phyloP scores from a whole-genome alignment of 2,113 vertebrate genomes.

The Apus apus region DNA sequence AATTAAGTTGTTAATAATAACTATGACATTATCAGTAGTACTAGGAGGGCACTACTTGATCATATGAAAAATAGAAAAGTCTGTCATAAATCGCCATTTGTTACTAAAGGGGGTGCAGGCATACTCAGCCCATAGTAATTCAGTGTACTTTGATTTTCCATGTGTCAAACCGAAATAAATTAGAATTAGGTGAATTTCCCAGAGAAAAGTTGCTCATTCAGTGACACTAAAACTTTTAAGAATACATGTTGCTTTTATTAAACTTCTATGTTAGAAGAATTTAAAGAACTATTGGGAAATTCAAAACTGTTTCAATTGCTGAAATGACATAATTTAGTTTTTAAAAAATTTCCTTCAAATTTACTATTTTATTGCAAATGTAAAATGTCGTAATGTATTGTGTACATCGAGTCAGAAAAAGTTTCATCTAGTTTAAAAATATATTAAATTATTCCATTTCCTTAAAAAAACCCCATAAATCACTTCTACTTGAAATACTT shows the following conservation, averaged over 20 bases:
- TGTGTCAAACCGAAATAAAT: not conserved
- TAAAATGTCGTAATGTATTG: not conserved
- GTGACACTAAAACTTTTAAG: not conserved
- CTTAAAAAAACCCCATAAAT: not conserved
- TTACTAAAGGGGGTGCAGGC: not conserved
- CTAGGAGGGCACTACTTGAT: not conserved
- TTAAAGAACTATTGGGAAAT: not conserved
- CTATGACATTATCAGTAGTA: not conserved
- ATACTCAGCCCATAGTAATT: not conserved
- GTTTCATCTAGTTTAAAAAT: not conserved
- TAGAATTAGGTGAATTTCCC: not conserved
- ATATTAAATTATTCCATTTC: not conserved
- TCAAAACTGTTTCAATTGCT: not conserved
- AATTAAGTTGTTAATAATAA: not conserved
- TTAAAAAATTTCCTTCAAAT: not conserved
- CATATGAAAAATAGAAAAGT: not conserved
- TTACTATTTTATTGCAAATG: not conserved
- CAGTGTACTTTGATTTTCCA: not conserved
- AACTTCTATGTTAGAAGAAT: not conserved
- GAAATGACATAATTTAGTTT: not conserved
- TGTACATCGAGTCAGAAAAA: not conserved
- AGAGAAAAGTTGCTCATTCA: not conserved
- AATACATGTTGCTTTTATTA: not conserved
- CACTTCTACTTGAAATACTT: not conserved
- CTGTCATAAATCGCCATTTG: not conserved